Evolutionary conservation across 2,113 vertebrate species (phyloP), one percentile per base, ranked within the genome.

Genomic region (Ailuropoda melanoleuca): DNA sequence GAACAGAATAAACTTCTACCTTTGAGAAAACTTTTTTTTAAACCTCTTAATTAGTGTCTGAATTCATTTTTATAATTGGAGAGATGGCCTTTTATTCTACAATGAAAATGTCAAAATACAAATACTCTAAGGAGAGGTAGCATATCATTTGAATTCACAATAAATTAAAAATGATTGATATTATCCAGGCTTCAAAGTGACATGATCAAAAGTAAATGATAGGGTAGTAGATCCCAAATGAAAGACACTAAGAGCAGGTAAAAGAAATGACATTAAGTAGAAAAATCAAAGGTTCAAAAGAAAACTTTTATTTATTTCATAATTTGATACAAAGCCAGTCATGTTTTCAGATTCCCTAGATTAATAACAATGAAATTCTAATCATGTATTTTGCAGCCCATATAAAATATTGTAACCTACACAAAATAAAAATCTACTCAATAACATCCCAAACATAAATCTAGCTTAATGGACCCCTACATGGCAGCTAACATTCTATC

Each of bases 101-200:
- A 91, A 84, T 56, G 66, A 92, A 96, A 96, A 94, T 97, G 88
- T 94, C 96, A 97, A 97, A 98, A 97, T 88, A 97, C 70, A 98
- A 97, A 98, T 97, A 97, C 62, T 97, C 31, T 50, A 85, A 95
- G 19, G 82, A 97, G 88, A 97, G 66, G 85, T 37, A 93, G 39
- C 14, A 84, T 68, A 97, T 95, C 80, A 97, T 92, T 91, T 88
- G 96, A 97, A 97, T 93, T 97, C 72, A 95, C 34, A 98, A 88
- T 87, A 97, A 95, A 93, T 96, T 98, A 90, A 84, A 97, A 93
- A 97, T 96, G 83, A 98, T 91, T 96, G 91, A 83, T 92, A 95
- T 90, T 95, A 96, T 89, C 55, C 53, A 95, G 80, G 37, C 92
- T 97, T 96, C 78, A 43, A 90, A 96, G 93, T 97, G 68, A 90